Evolutionary conservation across 2,888 invertebrate species (phyloP).

Genomic region (Eupithecia dodoneata): DNA sequence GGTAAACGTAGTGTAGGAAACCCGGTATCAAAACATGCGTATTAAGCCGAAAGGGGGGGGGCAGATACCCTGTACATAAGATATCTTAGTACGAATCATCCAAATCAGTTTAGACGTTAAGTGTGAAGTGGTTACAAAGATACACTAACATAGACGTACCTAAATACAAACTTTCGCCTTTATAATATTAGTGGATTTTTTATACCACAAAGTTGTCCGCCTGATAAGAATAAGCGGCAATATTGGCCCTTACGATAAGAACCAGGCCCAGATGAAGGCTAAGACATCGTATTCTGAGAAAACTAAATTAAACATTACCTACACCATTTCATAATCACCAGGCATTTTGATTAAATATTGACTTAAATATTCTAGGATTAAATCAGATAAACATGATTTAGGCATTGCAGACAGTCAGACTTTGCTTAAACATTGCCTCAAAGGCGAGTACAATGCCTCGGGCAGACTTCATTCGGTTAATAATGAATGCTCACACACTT

Average conservation of each 20-base stretch:
- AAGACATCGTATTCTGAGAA: neutral
- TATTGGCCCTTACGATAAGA: neutral
- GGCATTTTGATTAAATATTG: neutral
- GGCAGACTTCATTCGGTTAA: neutral
- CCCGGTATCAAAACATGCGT: too few relatives aligned
- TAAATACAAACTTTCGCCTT: neutral
- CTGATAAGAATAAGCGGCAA: neutral
- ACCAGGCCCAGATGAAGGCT: neutral
- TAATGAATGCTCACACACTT: constrained; percentile 9
- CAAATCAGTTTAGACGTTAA: neutral
- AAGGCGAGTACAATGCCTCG: neutral
- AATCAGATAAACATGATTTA: neutral
- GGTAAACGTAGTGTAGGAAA: too few relatives aligned
- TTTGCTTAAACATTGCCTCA: constrained; percentile 4
- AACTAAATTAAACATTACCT: neutral
- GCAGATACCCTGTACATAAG: too few relatives aligned
- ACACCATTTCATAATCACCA: neutral
- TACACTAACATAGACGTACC: neutral
- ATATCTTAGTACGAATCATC: neutral
- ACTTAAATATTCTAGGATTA: neutral
- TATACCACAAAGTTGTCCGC: neutral
- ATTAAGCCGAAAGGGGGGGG: too few relatives aligned
- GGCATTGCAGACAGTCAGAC: neutral
- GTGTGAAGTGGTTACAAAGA: neutral
- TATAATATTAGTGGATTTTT: neutral